Evolutionary conservation across 1,140 invertebrate species (phyloP).

Genomic region (Chrysomallon squamiferum): DNA sequence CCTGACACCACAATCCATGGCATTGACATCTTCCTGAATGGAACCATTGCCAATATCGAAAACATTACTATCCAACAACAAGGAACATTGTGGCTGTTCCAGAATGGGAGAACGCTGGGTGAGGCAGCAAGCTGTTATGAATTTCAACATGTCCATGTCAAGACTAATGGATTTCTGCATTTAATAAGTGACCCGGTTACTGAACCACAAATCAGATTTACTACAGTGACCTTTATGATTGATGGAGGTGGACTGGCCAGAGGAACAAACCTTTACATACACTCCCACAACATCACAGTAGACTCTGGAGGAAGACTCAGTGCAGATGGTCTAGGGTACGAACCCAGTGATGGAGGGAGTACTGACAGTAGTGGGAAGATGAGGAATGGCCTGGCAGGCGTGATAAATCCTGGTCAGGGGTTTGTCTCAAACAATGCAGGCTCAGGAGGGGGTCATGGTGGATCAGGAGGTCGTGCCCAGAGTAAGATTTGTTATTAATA

Average conservation of each 20-base stretch:
- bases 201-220: conserved; percentile 36
- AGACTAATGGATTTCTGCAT: conserved; percentile 42
- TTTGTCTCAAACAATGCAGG: conserved; percentile 13
- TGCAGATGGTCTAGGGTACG: conserved; percentile 46
- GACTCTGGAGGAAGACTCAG: conserved; percentile 39
- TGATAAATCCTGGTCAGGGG: conserved; percentile 45
- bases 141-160: conserved; percentile 45
- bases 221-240: conserved; percentile 32
- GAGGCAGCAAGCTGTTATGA: conserved; percentile 29
- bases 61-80: conserved; percentile 48
- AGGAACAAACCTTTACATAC: conserved; percentile 41
- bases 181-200: conserved; percentile 45
- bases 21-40: conserved; percentile 47
- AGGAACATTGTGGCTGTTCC: conserved; percentile 41
- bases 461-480: conserved; percentile 43
- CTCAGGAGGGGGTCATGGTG: conserved; percentile 49
- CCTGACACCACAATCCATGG: conserved; percentile 41
- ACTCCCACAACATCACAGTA: conserved; percentile 42
- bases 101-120: conserved; percentile 30
- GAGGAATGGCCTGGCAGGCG: conserved; percentile 33
- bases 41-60: conserved; percentile 41
- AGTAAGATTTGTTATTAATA: conserved; percentile 23
- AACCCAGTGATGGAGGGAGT: conserved; percentile 25
- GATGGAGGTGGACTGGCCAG: conserved; percentile 45
- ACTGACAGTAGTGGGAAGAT: conserved; percentile 6